Conservation (phyloP, 2,888 invertebrate species). For the Oithona nana region DNA sequence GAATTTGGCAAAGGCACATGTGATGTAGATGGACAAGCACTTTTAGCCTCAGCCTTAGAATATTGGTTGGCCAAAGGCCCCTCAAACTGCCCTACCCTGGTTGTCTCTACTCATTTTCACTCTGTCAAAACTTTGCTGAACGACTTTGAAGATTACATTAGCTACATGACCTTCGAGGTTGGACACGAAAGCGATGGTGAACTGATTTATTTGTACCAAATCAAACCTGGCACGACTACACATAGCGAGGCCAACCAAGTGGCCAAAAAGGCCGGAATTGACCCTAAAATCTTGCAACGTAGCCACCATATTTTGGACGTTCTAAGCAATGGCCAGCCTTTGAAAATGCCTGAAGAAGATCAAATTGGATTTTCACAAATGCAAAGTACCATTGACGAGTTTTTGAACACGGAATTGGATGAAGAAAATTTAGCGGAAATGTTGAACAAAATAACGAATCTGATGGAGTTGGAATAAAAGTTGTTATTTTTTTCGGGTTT, state of each 20-base stretch:
- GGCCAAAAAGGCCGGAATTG: not conserved
- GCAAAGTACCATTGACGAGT: not conserved
- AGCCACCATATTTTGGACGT: not conserved
- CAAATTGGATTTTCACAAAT: not conserved
- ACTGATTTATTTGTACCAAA: not conserved
- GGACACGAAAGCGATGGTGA: not conserved
- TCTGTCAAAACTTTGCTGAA: constrained; percentile 29
- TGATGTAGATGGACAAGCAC: constrained; percentile 50
- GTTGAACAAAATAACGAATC: not conserved
- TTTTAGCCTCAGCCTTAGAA: constrained; percentile 46
- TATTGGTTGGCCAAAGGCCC: constrained; percentile 39
- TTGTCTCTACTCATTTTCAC: constrained; percentile 59
- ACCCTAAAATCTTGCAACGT: not conserved
- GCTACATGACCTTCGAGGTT: not conserved
- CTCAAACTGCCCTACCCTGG: constrained; percentile 45
- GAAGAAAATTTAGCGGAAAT: not conserved
- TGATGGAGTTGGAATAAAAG: no score
- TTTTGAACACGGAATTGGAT: not conserved
- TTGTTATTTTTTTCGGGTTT: no score
- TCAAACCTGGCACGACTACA: not conserved
- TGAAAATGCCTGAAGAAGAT: not conserved
- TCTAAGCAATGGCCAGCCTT: not conserved
- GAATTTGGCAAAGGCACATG: constrained; percentile 75
- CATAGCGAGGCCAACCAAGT: not conserved
- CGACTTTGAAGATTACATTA: not conserved